Percentiles rank a stretch among this genome's conserved stretches.
These are phyloP conservation scores for Opisthocomus hoazin DNA, from an alignment of 2,113 vertebrate species.

Conservation along the genomic window DNA sequence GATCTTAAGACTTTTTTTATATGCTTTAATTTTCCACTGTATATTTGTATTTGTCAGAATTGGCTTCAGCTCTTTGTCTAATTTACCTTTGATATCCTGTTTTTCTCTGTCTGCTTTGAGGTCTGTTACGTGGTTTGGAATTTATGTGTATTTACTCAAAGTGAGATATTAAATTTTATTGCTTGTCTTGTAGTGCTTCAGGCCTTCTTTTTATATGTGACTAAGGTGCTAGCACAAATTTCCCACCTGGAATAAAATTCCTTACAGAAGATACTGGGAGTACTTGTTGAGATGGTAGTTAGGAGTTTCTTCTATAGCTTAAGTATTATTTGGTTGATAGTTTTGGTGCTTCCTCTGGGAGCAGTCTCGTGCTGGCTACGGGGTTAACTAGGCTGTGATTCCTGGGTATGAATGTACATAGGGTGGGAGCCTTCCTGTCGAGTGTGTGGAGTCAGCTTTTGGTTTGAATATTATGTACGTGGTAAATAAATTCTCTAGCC, in stretches of 20 bases:
- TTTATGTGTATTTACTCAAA: constrained; percentile 2
- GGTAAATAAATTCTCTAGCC: constrained; percentile 7
- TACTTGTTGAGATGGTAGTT: background rate
- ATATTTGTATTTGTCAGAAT: constrained; percentile 21
- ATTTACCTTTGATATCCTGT: background rate
- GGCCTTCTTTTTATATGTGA: background rate
- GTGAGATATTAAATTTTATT: background rate
- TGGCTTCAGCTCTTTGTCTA: background rate
- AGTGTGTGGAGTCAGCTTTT: background rate
- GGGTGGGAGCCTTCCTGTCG: background rate
- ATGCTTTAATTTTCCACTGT: background rate
- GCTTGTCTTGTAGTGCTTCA: background rate
- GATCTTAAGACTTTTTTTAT: background rate
- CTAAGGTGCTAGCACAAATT: background rate
- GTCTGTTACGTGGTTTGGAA: background rate
- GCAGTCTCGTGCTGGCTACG: background rate
- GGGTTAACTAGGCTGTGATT: background rate
- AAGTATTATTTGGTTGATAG: background rate
- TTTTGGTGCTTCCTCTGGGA: background rate
- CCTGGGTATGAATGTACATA: background rate
- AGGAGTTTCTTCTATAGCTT: background rate
- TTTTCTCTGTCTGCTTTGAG: constrained; percentile 2
- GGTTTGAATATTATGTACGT: background rate
- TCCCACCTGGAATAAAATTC: background rate
- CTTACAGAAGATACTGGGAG: background rate